Evolutionary conservation across 2,797 vertebrate genomes (phyloP).

Genomic region (Pangasius djambal): DNA sequence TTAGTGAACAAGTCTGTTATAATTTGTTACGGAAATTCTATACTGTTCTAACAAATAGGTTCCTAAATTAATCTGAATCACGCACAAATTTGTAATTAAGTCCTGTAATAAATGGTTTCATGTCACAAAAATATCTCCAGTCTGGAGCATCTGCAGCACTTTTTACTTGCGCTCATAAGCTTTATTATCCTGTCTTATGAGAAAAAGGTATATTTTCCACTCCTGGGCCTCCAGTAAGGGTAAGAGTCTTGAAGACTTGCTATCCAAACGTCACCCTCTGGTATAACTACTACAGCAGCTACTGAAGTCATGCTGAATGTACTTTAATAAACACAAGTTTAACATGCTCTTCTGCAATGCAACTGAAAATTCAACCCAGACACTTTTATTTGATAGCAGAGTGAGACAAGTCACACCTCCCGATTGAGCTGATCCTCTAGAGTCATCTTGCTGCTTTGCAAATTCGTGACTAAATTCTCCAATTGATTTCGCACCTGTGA

Average conservation of each 20-base stretch:
- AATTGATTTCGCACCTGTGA: slow-evolving; percentile 79
- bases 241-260: background rate
- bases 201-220: background rate
- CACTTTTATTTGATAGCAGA: slow-evolving; percentile 1
- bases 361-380: background rate
- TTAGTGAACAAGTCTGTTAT: background rate
- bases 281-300: background rate
- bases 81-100: background rate
- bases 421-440: slow-evolving; percentile 83
- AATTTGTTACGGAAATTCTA: background rate
- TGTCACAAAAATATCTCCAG: background rate
- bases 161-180: background rate
- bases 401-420: slow-evolving; percentile 72
- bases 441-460: slow-evolving; percentile 83
- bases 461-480: slow-evolving; percentile 82
- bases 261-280: background rate
- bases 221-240: background rate
- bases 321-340: background rate
- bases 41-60: too few species aligned
- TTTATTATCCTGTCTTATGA: background rate
- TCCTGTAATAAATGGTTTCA: background rate
- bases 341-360: background rate
- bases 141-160: background rate
- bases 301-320: background rate
- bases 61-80: background rate